Base-by-base conservation (phyloP, 92 coral and sea anemone genomes). In the Actinostola sp. region DNA sequence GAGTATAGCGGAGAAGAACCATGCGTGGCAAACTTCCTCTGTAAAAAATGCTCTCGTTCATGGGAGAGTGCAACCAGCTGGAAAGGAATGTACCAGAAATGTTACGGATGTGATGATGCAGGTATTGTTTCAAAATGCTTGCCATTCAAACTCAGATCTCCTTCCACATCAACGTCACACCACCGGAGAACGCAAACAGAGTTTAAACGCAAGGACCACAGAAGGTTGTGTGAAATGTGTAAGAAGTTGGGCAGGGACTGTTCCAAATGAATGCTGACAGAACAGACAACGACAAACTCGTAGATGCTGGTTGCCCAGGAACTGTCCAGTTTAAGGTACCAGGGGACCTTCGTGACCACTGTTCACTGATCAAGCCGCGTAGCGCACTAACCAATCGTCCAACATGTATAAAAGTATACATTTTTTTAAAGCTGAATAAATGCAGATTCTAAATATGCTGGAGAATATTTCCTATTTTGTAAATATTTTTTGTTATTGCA, bases 51-150 rank as follows among this genome's bases (percentile, higher is more conserved):
- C 35, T 25, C 41, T 29, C 61, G 55, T 26, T 29, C 34, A 16
- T 77, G 83, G 83, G 28, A 28, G 32, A 77, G 72, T 31, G 12
- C 19, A 16, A 23, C 61, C 19, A 67, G 76, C 66, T 77, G 83
- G 83, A 49, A 70, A 14, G 75, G 75, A 24, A 5, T 31, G 20
- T 70, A 19, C 4, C 75, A 70, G 63, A 10, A 0, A 23, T 70
- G 75, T 21, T 20, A 10, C 36, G 38, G 16, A 25, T 70, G 75
- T 70, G 30, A 67, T 29, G 13, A 1, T 13, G 33, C 46, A 9
- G 70, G 53, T 24, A 13, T 13, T 6, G 20, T 1, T 14, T 41
- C 53, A 1, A 27, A 65, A 14, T 68, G 74, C 24, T 17, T 14
- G 0, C 74, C 74, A 19, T 68, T 68, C 12, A 68, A 68, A 32